phyloP scores from a whole-genome alignment of 2,113 vertebrate species.

The Mus musculus region DNA sequence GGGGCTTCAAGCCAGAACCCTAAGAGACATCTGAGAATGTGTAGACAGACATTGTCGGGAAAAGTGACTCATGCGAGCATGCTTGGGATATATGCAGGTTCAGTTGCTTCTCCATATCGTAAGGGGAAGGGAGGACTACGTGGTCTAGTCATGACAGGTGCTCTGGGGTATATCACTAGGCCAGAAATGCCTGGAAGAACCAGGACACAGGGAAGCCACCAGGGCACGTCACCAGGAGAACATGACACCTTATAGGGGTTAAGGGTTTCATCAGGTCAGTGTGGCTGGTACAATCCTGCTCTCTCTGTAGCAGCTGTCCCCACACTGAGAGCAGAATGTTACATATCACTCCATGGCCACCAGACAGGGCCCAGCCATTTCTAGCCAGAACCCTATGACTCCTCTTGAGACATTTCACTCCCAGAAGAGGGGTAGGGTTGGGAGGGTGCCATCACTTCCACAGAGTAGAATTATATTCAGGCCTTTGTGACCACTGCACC shows the following conservation, averaged over 20 bases:
- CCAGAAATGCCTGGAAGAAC: background rate
- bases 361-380: background rate
- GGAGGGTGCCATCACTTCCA: background rate
- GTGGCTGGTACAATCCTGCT: background rate
- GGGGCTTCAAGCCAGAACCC: constrained; percentile 22
- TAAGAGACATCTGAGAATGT: constrained; percentile 51
- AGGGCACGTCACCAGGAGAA: background rate
- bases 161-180: background rate
- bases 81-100: constrained; percentile 19
- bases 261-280: background rate
- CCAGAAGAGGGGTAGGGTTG: too few species aligned
- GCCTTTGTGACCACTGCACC: background rate
- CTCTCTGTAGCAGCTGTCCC: background rate
- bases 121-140: accelerated
- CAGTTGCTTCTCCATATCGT: background rate
- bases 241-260: background rate
- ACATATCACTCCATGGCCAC: background rate
- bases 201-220: background rate
- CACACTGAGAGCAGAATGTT: background rate
- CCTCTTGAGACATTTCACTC: background rate
- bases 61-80: constrained; percentile 27
- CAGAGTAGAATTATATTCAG: background rate
- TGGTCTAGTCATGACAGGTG: background rate
- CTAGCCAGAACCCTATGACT: background rate
- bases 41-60: background rate